Base-by-base conservation (phyloP, 2,113 vertebrate genomes). In the Brachyhypopomus gauderio region DNA sequence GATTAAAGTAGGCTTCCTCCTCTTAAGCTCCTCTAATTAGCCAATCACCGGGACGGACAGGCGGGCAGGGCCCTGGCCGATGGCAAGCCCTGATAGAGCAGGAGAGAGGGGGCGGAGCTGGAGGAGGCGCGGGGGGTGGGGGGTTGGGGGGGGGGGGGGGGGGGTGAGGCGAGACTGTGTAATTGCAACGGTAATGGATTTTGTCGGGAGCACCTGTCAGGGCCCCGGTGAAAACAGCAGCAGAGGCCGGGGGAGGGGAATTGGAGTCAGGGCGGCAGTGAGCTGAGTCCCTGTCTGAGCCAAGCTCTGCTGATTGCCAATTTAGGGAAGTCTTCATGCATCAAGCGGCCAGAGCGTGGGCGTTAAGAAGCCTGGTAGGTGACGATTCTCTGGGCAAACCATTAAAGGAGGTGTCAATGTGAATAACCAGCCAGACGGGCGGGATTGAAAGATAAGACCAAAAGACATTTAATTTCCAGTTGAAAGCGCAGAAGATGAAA, bases 161-260 rank as follows among this genome's bases (percentile, higher is more conserved):
- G 73, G 62, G 72, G 23, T 67, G 79, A 72, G 78, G 74, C 72
- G 75, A 81, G 81, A 88, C 80, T 80, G 87, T 69, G 81, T 91
- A 92, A 92, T 92, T 92, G 90, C 89, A 87, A 89, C 56, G 84
- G 85, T 93, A 92, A 93, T 92, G 86, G 89, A 87, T 93, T 90
- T 92, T 91, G 91, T 91, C 91, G 90, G 91, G 82, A 91, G 90
- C 89, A 89, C 90, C 91, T 92, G 91, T 92, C 89, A 88, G 87
- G 91, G 88, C 89, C 84, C 79, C 83, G 86, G 86, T 87, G 86
- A 89, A 90, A 90, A 89, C 84, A 82, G 85, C 82, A 67, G 81
- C 45, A 36, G 79, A 38, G 78, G 81, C 83, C 70, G 55, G 78
- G 75, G 76, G 81, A 76, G 74, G 45, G 82, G 89, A 86, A 90